Evolutionary conservation across 2,113 vertebrate genomes (phyloP).

Genomic region (Catharus fuscescens): DNA sequence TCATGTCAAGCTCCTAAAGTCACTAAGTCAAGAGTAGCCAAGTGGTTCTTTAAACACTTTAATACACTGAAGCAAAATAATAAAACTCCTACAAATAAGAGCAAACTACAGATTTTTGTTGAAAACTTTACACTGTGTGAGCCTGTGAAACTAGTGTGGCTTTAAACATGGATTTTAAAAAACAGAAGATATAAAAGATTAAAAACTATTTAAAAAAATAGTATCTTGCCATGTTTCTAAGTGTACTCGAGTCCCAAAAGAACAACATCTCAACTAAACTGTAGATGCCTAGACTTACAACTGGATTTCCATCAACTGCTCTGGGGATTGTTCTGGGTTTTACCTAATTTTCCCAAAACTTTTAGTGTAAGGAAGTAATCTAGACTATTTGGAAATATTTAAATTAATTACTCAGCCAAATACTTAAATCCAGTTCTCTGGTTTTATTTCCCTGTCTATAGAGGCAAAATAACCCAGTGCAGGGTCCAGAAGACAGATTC

Average conservation of each 20-base stretch:
- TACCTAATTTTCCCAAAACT: conserved; percentile 38
- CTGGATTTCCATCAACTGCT: conserved; percentile 16
- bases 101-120: neutral
- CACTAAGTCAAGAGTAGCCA: neutral
- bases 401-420: neutral
- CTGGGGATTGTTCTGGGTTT: neutral
- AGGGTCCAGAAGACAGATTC: neutral
- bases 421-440: neutral
- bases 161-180: neutral
- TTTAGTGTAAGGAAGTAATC: neutral
- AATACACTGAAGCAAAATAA: neutral
- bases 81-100: neutral
- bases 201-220: neutral
- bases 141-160: neutral
- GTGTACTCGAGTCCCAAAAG: neutral
- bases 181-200: neutral
- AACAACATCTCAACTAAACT: neutral
- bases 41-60: neutral
- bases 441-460: neutral
- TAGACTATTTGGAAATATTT: conserved; percentile 28
- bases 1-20: neutral
- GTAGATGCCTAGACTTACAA: neutral
- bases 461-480: neutral
- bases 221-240: neutral
- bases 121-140: neutral